Evolutionary conservation across 1,140 invertebrate species (phyloP).

Genomic region (Trichoplusia ni): DNA sequence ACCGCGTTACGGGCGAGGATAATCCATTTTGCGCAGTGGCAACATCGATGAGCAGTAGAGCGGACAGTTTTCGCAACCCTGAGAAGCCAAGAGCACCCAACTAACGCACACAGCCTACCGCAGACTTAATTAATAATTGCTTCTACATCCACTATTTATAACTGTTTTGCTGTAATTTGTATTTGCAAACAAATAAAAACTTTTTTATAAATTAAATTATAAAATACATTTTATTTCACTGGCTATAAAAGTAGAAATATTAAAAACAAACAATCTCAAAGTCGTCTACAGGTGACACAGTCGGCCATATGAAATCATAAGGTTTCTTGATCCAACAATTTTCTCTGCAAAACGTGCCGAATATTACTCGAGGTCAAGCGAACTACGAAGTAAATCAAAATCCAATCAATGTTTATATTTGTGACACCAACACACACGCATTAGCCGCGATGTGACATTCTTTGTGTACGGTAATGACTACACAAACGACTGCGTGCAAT

Average conservation of each 20-base stretch:
- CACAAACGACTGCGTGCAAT: conserved; percentile 28
- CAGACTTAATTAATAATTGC: neutral
- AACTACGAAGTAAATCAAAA: neutral
- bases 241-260: too few relatives aligned
- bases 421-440: neutral
- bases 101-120: conserved; percentile 9
- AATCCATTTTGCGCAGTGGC: conserved; percentile 62
- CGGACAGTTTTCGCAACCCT: conserved; percentile 64
- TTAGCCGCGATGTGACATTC: conserved; percentile 12
- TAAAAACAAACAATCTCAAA: too few relatives aligned
- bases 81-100: conserved; percentile 44
- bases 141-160: too few relatives aligned
- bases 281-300: too few relatives aligned
- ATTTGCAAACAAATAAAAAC: too few relatives aligned
- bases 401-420: neutral
- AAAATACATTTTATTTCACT: too few relatives aligned
- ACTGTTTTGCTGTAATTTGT: too few relatives aligned
- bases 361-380: neutral
- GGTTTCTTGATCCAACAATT: neutral
- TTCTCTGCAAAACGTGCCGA: neutral
- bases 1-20: conserved; percentile 47
- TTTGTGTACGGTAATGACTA: conserved; percentile 15
- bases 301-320: neutral
- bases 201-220: too few relatives aligned
- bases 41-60: conserved; percentile 63